Conservation (phyloP, 2,113 vertebrate species). For the Mungos mungo region DNA sequence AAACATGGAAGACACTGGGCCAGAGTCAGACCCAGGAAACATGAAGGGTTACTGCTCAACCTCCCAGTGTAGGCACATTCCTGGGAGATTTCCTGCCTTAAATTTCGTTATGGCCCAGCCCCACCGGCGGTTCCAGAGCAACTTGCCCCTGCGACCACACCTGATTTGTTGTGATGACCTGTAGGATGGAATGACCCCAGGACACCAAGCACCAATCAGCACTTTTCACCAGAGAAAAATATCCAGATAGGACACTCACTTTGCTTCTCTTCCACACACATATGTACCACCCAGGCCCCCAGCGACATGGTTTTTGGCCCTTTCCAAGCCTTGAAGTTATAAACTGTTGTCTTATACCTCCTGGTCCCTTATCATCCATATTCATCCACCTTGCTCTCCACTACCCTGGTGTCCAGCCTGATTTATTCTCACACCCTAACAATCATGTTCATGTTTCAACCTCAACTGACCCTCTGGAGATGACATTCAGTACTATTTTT, state of each 20-base stretch:
- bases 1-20: not conserved
- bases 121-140: not conserved
- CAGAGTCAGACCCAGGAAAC: not conserved
- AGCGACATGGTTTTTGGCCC: not conserved
- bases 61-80: not conserved
- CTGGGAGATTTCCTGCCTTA: not conserved
- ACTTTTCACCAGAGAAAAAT: not conserved
- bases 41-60: not conserved
- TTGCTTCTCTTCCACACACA: not conserved
- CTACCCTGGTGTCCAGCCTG: not conserved
- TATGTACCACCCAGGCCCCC: not conserved
- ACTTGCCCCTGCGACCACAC: not conserved
- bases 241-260: not conserved
- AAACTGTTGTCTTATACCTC: not conserved
- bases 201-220: not conserved
- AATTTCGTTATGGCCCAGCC: not conserved
- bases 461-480: not conserved
- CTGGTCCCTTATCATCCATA: not conserved
- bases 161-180: not conserved
- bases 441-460: not conserved
- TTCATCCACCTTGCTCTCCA: not conserved
- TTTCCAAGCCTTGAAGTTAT: not conserved
- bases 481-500: not conserved
- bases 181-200: not conserved
- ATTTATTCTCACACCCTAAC: not conserved